Evolutionary conservation across 2,113 vertebrate species (phyloP).

Genomic region (Eclectus roratus): DNA sequence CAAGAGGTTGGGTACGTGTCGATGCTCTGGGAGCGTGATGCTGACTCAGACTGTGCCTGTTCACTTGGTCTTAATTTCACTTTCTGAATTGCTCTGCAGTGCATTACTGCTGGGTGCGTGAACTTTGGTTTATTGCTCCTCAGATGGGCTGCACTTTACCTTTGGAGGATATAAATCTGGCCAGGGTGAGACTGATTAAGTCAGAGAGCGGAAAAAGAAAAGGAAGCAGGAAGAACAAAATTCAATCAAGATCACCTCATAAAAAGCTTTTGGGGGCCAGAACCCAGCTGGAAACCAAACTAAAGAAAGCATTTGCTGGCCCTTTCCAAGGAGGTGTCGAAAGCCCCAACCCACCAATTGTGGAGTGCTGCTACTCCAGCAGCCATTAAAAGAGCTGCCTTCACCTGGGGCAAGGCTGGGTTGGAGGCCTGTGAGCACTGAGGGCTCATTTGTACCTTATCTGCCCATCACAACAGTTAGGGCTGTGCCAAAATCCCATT

Average conservation of each 20-base stretch:
- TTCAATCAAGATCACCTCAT: not conserved
- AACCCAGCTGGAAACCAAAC: not conserved
- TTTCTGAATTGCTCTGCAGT: not conserved
- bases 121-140: slow-evolving; percentile 58
- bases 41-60: not conserved
- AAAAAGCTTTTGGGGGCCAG: not conserved
- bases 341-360: not conserved
- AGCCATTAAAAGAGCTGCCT: not conserved
- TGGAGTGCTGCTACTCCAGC: not conserved
- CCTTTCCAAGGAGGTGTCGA: not conserved
- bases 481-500: not conserved
- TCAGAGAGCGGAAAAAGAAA: not conserved
- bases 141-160: slow-evolving; percentile 21
- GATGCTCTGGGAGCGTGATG: not conserved
- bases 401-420: not conserved
- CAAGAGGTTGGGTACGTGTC: not conserved
- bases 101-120: not conserved
- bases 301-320: not conserved
- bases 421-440: not conserved
- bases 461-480: not conserved
- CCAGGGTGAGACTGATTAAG: slow-evolving; percentile 15
- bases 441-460: not conserved
- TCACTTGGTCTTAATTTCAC: not conserved
- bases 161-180: slow-evolving; percentile 29
- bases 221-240: slow-evolving; percentile 6